Base-by-base conservation (phyloP, 2,888 invertebrate species). In the Chouioia cunea region DNA sequence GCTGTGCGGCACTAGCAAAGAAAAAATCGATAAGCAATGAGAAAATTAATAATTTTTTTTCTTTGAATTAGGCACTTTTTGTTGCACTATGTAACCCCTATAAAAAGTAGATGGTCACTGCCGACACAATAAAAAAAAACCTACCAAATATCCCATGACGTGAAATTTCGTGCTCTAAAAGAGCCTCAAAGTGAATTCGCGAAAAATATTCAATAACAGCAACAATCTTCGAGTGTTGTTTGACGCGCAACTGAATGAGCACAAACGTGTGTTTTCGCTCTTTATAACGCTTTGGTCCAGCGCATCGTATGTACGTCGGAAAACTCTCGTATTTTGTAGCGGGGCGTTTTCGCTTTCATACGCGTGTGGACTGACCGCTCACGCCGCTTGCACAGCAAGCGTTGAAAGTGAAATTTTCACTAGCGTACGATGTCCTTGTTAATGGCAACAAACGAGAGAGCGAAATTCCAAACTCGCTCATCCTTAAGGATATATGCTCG, bases 121-220 rank as follows among this genome's bases (percentile, higher is more conserved):
- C 58, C 16, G 54, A 36, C 10, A n/a, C n/a, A n/a, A n/a, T n/a
- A n/a, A n/a, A 48, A 50, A 14, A 20, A 70, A 70, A 79, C 83
- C 76, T 81, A 84, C 83, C 82, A 64, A 77, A 70, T 75, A 74
- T 70, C 75, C 74, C 83, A 83, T 84, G 74, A 69, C 76, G 73
- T 57, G 10, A 53, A 14, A 18, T 18, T 44, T 53, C 44, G 47
- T 60, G 44, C 36, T 36, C 36, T 6, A 36, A 10, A 36, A 36
- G 36, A 36, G 36, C 36, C 1, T 36, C 47, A 27, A 54, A n/a
- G n/a, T 14, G 43, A 50, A 47, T n/a, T 23, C 44, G 44, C 63
- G 44, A 18, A 36, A 4, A 15, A n/a, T 18, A 22, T 46, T 22
- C 18, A 18, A 27, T 14, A 10, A 23, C 57, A 16, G 18, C n/a